Evolutionary conservation across 2,797 vertebrate genomes (phyloP).

Genomic region (Microctenopoma lineatum): DNA sequence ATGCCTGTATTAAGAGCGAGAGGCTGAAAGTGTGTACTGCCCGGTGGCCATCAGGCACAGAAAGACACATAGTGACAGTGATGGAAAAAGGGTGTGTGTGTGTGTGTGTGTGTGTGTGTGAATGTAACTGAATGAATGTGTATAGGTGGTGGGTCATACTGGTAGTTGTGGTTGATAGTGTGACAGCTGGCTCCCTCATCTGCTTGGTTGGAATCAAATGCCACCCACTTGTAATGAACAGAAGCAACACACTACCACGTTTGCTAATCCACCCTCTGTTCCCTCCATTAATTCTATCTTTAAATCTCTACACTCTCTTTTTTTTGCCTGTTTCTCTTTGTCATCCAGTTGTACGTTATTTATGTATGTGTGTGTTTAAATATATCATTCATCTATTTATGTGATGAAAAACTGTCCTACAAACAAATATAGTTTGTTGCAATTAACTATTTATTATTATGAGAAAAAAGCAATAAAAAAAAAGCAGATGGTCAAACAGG

Average conservation of each 20-base stretch:
- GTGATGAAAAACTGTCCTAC: too few relatives aligned
- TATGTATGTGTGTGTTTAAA: too few relatives aligned
- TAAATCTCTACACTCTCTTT: background rate
- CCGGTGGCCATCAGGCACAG: constrained; percentile 40
- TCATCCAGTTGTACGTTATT: too few relatives aligned
- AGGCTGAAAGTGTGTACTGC: constrained; percentile 13
- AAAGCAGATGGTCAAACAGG: too few relatives aligned
- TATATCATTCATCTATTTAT: too few relatives aligned
- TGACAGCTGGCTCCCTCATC: constrained; percentile 46
- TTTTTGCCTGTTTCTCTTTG: too few relatives aligned
- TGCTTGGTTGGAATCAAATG: constrained; percentile 15
- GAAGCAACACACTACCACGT: constrained; percentile 8
- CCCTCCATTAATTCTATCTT: background rate
- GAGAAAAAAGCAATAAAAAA: too few relatives aligned
- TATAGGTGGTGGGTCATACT: constrained; percentile 17
- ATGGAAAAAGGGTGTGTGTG: constrained; percentile 32
- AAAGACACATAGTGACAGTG: constrained; percentile 22
- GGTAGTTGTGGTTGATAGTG: constrained; percentile 11
- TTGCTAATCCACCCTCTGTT: constrained; percentile 4
- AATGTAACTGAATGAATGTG: constrained; percentile 17
- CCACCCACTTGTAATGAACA: background rate
- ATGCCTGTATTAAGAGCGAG: constrained; percentile 6
- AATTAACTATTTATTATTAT: too few relatives aligned
- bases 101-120: background rate
- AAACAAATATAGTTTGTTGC: too few relatives aligned